Base-by-base conservation (phyloP, 2,113 vertebrate species). In the Oriolus oriolus region DNA sequence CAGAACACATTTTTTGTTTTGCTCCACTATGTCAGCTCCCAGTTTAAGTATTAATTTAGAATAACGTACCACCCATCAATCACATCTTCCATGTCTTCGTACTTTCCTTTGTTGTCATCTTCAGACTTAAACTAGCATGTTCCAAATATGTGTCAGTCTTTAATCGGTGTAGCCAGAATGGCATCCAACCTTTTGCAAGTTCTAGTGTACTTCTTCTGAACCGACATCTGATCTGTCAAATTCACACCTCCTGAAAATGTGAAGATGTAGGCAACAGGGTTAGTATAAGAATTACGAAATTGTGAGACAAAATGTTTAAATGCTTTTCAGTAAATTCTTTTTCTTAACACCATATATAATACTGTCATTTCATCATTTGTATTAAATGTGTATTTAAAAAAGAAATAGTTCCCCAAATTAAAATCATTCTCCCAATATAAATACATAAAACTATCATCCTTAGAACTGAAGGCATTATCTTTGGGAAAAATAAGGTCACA, bases 61-160 rank as follows among this genome's bases (percentile, higher is more conserved):
- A 78, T 74, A 70, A 59, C 16, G 18, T 52, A 63, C 39, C 44
- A 77, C 52, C 76, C 65, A 30, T 96, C 96, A 93, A 92, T 86
- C 79, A 93, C 37, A 71, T 45, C 60, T 39, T 92, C 63, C 68
- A 84, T 64, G 41, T 88, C 90, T 90, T 91, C 59, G 26, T 90
- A 30, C 42, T 92, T 96, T 63, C 52, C 64, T 96, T 94, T 96
- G 82, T 90, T 96, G 71, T 90, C 80, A 75, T 95, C 85, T 93
- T 91, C 81, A 82, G 1, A 94, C 84, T 95, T 95, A 66, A 97
- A 86, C 64, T 84, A 59, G 31, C 30, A 30, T 69, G 88, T 97
- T 97, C 91, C 92, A 95, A 96, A 37, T 93, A 96, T 97, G 71
- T 97, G 93, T 96, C 95, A 96, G 64, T 92, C 89, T 96, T 88